A percentile compares a stretch with the other conserved stretches of the same genome.
These are phyloP conservation scores for Trichacis sp. DNA, from an alignment of 2,888 invertebrate genomes.

Conservation along the genomic window DNA sequence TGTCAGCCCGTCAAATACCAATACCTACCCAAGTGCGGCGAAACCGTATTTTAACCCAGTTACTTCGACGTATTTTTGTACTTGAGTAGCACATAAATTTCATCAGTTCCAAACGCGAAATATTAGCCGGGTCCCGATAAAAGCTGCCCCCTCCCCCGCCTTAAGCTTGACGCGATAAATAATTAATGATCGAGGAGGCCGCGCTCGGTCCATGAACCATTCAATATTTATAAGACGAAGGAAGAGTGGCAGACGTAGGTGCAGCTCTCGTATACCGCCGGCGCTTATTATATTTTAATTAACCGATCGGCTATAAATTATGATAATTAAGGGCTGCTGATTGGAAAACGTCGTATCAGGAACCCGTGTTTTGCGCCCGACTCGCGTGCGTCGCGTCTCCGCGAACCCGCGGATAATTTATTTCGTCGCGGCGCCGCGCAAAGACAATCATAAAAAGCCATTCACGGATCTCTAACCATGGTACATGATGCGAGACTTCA, in stretches of 20 bases:
- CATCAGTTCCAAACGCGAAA: slow-evolving; percentile 10
- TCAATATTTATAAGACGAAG: slow-evolving; percentile 62
- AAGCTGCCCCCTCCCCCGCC: slow-evolving; percentile 24
- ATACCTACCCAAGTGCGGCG: slow-evolving; percentile 48
- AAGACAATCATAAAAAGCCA: background rate
- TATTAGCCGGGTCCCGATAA: slow-evolving; percentile 15
- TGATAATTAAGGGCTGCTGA: slow-evolving; percentile 55
- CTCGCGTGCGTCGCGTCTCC: background rate
- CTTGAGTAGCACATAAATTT: slow-evolving; percentile 40
- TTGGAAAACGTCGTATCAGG: slow-evolving; percentile 13
- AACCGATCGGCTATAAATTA: slow-evolving; percentile 65
- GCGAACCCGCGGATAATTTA: slow-evolving; percentile 42
- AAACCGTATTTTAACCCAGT: slow-evolving; percentile 65
- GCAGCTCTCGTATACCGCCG: slow-evolving; percentile 47
- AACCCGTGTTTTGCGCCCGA: slow-evolving; percentile 12
- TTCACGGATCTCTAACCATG: background rate
- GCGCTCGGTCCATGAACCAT: slow-evolving; percentile 42
- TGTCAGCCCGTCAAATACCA: slow-evolving; percentile 59
- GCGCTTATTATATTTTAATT: slow-evolving; percentile 65
- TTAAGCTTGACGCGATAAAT: slow-evolving; percentile 63
- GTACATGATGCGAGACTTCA: background rate
- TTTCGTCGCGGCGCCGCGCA: slow-evolving; percentile 14
- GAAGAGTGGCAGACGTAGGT: slow-evolving; percentile 32
- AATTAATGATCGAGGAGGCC: slow-evolving; percentile 62
- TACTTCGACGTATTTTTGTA: slow-evolving; percentile 50